phyloP scores from a whole-genome alignment of 2,797 vertebrate genomes.

The Rhynchonycteris naso region DNA sequence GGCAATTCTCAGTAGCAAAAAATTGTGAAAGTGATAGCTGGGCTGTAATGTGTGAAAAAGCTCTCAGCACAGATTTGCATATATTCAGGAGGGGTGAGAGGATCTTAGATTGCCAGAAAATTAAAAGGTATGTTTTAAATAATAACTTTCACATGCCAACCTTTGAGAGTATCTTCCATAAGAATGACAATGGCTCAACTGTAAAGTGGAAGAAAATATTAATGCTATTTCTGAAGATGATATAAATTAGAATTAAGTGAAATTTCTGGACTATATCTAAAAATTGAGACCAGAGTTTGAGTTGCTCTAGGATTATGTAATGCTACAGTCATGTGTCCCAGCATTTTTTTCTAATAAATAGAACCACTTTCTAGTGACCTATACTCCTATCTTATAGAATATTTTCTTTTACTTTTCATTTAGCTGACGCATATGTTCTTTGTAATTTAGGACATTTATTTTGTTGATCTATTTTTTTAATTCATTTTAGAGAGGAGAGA shows the following conservation, averaged over 20 bases:
- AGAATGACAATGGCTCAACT: not conserved
- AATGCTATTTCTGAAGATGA: not conserved
- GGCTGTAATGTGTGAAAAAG: constrained; percentile 67
- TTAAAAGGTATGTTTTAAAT: constrained; percentile 37
- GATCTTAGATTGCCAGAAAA: constrained; percentile 18
- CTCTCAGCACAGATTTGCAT: constrained; percentile 58
- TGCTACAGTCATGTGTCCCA: not conserved
- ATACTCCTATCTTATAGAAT: not conserved
- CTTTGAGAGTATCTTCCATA: constrained; percentile 1
- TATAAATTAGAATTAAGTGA: constrained; percentile 34
- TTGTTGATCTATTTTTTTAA: not conserved
- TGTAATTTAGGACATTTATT: not conserved
- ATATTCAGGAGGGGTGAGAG: constrained; percentile 38
- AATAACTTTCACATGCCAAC: not conserved
- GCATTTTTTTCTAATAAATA: not conserved
- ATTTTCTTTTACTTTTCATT: not conserved
- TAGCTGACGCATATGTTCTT: not conserved
- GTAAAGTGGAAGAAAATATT: not conserved
- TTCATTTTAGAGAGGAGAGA: too few species aligned
- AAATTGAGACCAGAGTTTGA: not conserved
- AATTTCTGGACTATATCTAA: constrained; percentile 24
- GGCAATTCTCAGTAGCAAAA: constrained; percentile 64
- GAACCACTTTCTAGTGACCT: not conserved
- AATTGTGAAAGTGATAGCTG: constrained; percentile 61
- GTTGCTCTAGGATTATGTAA: not conserved